Base-by-base conservation (phyloP, 2,888 invertebrate species). In the Horisme vitalbata region DNA sequence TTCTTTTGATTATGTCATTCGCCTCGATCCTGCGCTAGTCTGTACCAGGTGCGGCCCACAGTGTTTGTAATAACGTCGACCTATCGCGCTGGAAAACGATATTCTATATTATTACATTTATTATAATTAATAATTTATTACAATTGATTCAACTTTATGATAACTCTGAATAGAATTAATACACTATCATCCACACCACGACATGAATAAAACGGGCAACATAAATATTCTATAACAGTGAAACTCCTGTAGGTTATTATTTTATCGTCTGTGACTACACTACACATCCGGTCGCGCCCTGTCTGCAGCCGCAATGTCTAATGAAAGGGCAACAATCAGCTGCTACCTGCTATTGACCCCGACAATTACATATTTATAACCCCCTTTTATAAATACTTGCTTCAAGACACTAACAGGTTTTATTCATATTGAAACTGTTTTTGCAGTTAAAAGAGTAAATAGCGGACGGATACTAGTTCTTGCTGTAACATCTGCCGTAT, bases 221-320 rank as follows among this genome's bases (percentile, higher is more conserved):
- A n/a, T n/a, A n/a, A n/a, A n/a, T n/a, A n/a, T n/a, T n/a, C n/a
- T n/a, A n/a, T n/a, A n/a, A n/a, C 23, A 23, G 7, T 11, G 4
- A 34, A 28, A 11, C 21, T 13, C 11, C 34, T 21, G 30, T 12
- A 8, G 7, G 13, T 13, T 26, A 24, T 27, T 41, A 21, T 14
- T 6, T 8, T 15, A 4, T 34, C 7, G n/a, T 28, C 35, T 64
- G 51, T 61, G 69, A 67, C 72, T 67, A 23, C 50, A n/a, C n/a
- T 5, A 56, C 50, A 56, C 57, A 65, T 79, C 79, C 79, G 77
- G 79, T 68, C 75, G 61, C 75, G 68, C 79, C 78, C 74, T 71
- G 76, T 75, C 75, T 76, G 71, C 65, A 57, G 57, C 20, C 20
- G 20, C 36, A 39, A 34, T 33, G 44, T 31, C 39, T 77, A 71